Base-by-base conservation (phyloP, 2,888 invertebrate species). In the Mimas tiliae region DNA sequence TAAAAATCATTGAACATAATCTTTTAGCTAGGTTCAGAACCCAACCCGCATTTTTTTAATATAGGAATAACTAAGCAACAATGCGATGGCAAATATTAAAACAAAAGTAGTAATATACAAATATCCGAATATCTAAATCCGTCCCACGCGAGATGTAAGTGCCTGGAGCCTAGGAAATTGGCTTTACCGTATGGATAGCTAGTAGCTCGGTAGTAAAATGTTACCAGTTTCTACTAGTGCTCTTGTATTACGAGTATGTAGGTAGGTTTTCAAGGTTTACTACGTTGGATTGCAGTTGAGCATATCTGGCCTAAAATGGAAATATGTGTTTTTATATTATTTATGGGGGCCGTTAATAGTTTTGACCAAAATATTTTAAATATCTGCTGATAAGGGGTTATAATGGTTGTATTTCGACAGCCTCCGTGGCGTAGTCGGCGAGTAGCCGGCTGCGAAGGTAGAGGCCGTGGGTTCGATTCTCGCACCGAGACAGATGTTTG, bases 141-240 rank as follows among this genome's bases (percentile, higher is more conserved):
- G 55, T 14, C 38, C 55, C 65, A 34, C 33, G 16, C 65, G 8
- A 33, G 47, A 21, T 34, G 58, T 67, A 66, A 52, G 67, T 67
- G 62, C 64, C 68, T 70, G 45, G 64, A 12, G 65, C 34, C 65
- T 71, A 73, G 71, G 70, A 73, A 70, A 71, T 71, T 66, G 62
- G 51, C 58, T 70, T 66, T 62, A 51, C 67, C 45, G 55, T 63
- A 65, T 3, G 27, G 27, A 27, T 55, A 65, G 16, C 16, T 58
- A 65, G 16, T n/a, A 16, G 55, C 0, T 19, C 11, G 21, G 27
- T 48, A 58, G 58, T 65, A 58, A 65, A 65, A 38, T 48, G 58
- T 65, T 55, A 55, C 65, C 55, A 65, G 65, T 65, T 65, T 58
- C 65, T 65, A 48, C 55, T 34, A 65, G 65, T 55, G 55, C 65